Percentiles rank a stretch among this genome's conserved stretches.
These are phyloP conservation scores for Strigamia maritima DNA, from an alignment of 2,888 invertebrate genomes.

Conservation along the genomic window DNA sequence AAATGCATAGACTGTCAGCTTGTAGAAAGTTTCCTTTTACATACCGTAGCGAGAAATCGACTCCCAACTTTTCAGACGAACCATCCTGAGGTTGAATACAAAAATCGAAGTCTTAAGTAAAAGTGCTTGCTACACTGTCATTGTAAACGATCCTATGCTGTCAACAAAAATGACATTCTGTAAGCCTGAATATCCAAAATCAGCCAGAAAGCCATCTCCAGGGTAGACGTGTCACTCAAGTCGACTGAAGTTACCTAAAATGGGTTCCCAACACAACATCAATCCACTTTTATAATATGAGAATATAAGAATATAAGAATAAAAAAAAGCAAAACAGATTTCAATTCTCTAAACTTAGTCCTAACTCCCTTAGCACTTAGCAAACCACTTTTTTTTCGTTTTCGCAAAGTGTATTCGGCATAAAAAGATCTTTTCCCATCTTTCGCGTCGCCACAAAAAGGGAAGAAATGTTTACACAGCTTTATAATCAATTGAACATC, in stretches of 20 bases:
- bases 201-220: conserved; percentile 15
- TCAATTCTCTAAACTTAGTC: conserved; percentile 15
- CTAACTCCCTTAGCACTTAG: conserved; percentile 1
- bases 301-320: background rate
- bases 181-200: conserved; percentile 2
- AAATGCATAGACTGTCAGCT: conserved; percentile 10
- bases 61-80: conserved; percentile 2
- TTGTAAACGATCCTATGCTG: conserved; percentile 15
- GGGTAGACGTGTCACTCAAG: conserved; percentile 8
- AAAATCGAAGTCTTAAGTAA: conserved; percentile 15
- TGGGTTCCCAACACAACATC: conserved; percentile 15
- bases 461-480: no score
- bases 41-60: conserved; percentile 15
- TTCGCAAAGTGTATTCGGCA: background rate
- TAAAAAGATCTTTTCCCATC: no score
- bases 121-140: conserved; percentile 15
- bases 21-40: conserved; percentile 15
- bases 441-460: no score
- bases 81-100: conserved; percentile 10
- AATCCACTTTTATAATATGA: conserved; percentile 5
- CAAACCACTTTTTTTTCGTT: background rate
- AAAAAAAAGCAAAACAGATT: background rate
- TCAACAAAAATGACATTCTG: conserved; percentile 10
- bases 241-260: conserved; percentile 15
- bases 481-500: no score